A percentile compares a stretch with the other conserved stretches of the same genome.
Evolutionary conservation across 2,888 invertebrate genomes (phyloP).

Genomic region (Craniophora ligustri): DNA sequence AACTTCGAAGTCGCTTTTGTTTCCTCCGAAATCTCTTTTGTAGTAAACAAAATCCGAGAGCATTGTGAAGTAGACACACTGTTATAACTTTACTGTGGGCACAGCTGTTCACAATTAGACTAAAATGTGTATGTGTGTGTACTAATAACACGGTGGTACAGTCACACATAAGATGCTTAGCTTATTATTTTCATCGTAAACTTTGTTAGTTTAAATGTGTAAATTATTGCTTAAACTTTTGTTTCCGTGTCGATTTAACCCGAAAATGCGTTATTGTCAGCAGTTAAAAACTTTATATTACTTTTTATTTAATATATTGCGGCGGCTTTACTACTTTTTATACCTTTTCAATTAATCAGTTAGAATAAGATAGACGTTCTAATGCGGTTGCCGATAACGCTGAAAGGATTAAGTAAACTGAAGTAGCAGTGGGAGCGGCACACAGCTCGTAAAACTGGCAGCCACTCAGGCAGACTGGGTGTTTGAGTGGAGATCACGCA

Average conservation of each 20-base stretch:
- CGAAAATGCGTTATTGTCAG: background rate
- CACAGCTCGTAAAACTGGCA: too few species aligned
- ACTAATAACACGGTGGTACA: constrained; percentile 13
- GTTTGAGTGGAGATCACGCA: too few species aligned
- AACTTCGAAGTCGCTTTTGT: constrained; percentile 27
- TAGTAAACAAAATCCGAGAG: constrained; percentile 34
- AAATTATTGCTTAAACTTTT: background rate
- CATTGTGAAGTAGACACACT: constrained; percentile 19
- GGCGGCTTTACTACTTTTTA: too few species aligned
- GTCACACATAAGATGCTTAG: constrained; percentile 17
- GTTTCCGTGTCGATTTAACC: background rate
- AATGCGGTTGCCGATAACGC: too few species aligned
- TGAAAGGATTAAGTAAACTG: too few species aligned
- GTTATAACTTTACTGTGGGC: constrained; percentile 12
- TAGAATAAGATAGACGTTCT: too few species aligned
- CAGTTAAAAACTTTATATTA: too few species aligned
- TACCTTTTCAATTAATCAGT: too few species aligned
- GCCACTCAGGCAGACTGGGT: too few species aligned
- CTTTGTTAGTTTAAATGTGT: constrained; percentile 6
- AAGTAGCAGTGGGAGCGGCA: too few species aligned
- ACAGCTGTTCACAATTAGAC: constrained; percentile 37
- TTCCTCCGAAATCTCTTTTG: constrained; percentile 24
- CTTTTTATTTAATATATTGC: too few species aligned
- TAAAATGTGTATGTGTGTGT: constrained; percentile 25
- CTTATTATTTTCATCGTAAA: constrained; percentile 13